Percentiles rank a stretch among this genome's conserved stretches.
These are phyloP conservation scores for Hyaena hyaena DNA, from an alignment of 2,113 vertebrate species.

Conservation along the genomic window DNA sequence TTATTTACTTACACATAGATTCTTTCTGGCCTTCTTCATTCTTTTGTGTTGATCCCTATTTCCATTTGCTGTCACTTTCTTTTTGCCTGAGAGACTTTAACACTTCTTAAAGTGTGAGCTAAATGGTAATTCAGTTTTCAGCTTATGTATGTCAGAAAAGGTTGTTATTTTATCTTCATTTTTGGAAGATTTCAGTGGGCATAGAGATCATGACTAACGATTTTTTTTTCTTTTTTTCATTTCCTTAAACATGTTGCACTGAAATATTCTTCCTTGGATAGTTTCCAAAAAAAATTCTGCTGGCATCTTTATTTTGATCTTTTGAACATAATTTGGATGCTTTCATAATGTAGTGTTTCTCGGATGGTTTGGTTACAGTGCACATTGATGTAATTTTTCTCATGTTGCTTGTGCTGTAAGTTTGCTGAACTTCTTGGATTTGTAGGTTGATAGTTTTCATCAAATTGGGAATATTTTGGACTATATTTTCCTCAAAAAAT, in stretches of 20 bases:
- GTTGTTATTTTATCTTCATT: background rate
- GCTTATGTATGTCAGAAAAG: background rate
- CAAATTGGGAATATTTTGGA: background rate
- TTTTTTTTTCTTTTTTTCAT: background rate
- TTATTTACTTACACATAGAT: background rate
- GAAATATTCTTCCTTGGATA: background rate
- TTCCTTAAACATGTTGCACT: background rate
- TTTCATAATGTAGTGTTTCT: background rate
- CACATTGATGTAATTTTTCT: background rate
- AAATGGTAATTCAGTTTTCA: background rate
- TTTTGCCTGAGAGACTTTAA: background rate
- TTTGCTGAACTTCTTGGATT: background rate
- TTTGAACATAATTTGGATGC: background rate
- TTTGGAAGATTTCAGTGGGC: background rate
- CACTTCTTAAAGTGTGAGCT: background rate
- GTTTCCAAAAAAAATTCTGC: background rate
- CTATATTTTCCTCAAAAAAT: background rate
- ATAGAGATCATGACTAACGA: background rate
- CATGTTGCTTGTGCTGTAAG: background rate
- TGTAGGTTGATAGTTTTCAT: background rate
- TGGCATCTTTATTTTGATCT: background rate
- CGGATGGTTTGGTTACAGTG: background rate
- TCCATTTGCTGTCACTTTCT: background rate
- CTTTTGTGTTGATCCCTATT: background rate
- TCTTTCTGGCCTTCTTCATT: background rate